Evolutionary conservation across 2,888 invertebrate species (phyloP).

Genomic region (Torymus aiolomorphi): DNA sequence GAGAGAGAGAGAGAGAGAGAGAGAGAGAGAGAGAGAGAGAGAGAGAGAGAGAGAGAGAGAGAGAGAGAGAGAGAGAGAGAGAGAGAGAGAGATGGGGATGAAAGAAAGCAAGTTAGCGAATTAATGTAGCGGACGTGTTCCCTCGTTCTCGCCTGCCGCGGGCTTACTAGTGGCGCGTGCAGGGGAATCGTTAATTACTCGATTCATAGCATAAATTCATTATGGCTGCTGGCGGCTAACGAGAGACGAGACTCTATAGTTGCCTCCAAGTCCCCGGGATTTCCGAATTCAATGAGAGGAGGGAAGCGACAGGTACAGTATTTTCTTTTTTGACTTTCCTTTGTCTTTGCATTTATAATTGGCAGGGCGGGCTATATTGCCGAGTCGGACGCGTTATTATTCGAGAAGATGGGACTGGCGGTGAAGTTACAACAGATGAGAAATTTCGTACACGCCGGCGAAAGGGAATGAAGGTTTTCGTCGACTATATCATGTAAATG

Average conservation of each 20-base stretch:
- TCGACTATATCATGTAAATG: too few species aligned
- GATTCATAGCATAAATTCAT: slow-evolving; percentile 50
- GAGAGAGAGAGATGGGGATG: too few species aligned
- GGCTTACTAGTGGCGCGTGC: neutral
- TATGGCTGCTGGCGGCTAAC: slow-evolving; percentile 13
- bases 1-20: too few species aligned
- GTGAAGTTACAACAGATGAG: neutral
- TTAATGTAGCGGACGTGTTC: slow-evolving; percentile 35
- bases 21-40: too few species aligned
- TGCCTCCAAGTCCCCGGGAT: slow-evolving; percentile 6
- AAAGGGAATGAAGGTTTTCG: too few species aligned
- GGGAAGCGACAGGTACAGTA: neutral
- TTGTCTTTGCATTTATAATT: slow-evolving; percentile 43
- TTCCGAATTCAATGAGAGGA: slow-evolving; percentile 27
- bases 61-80: too few species aligned
- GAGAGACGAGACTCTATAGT: neutral
- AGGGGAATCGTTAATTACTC: slow-evolving; percentile 40
- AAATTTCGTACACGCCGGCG: slow-evolving; percentile 24
- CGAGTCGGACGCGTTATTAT: slow-evolving; percentile 39
- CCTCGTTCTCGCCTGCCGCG: neutral
- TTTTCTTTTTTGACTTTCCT: neutral
- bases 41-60: too few species aligned
- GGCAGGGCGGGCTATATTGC: neutral
- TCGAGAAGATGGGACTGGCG: neutral
- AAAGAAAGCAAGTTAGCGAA: slow-evolving; percentile 1